Evolutionary conservation across 2,797 vertebrate genomes (phyloP).

Genomic region (Bradypodion ventrale): DNA sequence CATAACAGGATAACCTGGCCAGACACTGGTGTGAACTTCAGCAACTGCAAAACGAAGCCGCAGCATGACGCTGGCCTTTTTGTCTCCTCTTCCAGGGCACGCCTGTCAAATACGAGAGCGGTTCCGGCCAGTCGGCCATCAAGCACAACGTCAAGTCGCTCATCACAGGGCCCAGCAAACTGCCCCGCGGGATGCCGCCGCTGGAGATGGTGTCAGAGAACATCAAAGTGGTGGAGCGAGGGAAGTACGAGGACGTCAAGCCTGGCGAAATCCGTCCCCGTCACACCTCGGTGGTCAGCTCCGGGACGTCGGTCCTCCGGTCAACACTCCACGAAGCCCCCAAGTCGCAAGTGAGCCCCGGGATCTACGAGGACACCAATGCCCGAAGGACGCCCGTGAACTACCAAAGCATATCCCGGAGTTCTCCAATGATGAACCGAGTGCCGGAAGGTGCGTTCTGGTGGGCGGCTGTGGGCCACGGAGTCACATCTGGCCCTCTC

Average conservation of each 20-base stretch:
- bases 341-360: conserved; percentile 93
- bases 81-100: conserved; percentile 74
- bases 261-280: conserved; percentile 81
- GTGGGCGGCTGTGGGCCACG: too few species aligned
- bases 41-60: neutral
- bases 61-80: conserved; percentile 8
- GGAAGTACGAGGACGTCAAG: conserved; percentile 92
- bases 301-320: conserved; percentile 91
- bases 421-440: conserved; percentile 91
- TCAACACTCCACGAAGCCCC: conserved; percentile 91
- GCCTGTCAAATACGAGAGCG: conserved; percentile 85
- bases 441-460: conserved; percentile 85
- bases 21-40: too few species aligned
- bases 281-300: conserved; percentile 94
- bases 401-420: conserved; percentile 89
- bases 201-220: conserved; percentile 85
- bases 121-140: conserved; percentile 87
- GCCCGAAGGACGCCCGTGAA: conserved; percentile 93
- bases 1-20: too few species aligned
- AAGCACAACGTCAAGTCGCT: conserved; percentile 99
- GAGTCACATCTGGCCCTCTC: too few species aligned
- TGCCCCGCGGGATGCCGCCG: conserved; percentile 85
- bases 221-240: conserved; percentile 82
- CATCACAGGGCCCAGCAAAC: conserved; percentile 92
- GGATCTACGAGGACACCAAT: conserved; percentile 92